phyloP scores from a whole-genome alignment of 2,888 invertebrate species.

The Papilio protenor region DNA sequence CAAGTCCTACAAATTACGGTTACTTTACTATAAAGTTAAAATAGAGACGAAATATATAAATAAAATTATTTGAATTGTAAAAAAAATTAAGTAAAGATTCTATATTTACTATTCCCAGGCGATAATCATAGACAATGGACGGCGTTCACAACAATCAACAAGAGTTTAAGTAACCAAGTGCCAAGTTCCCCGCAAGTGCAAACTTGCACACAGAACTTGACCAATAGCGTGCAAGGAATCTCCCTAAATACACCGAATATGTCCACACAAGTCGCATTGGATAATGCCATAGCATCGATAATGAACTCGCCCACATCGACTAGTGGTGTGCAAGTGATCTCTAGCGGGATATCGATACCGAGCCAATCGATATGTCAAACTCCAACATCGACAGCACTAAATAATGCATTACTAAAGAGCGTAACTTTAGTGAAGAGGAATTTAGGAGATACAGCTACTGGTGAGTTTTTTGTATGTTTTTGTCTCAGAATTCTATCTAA shows the following conservation, averaged over 20 bases:
- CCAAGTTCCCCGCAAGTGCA: slow-evolving; percentile 64
- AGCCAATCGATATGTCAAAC: slow-evolving; percentile 56
- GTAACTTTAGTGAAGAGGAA: slow-evolving; percentile 77
- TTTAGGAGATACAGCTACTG: slow-evolving; percentile 68
- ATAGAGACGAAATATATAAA: background rate
- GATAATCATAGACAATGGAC: slow-evolving; percentile 77
- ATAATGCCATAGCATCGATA: slow-evolving; percentile 76
- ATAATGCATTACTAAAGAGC: slow-evolving; percentile 70
- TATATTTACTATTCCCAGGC: slow-evolving; percentile 55
- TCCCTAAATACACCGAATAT: slow-evolving; percentile 69
- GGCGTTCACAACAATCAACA: slow-evolving; percentile 67
- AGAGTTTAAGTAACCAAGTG: slow-evolving; percentile 60
- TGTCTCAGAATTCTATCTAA: background rate
- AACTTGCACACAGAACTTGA: slow-evolving; percentile 66
- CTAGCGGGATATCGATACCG: slow-evolving; percentile 68
- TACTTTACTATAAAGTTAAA: too few relatives aligned
- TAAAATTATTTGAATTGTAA: background rate
- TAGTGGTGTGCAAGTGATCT: slow-evolving; percentile 72
- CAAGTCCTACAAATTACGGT: too few relatives aligned
- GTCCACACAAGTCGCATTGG: slow-evolving; percentile 69
- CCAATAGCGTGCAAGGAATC: slow-evolving; percentile 78
- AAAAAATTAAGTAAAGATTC: too few relatives aligned
- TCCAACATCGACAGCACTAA: slow-evolving; percentile 58
- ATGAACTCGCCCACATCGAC: slow-evolving; percentile 71
- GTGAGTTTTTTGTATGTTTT: slow-evolving; percentile 53